Base-by-base conservation (phyloP, 2,797 vertebrate genomes). In the Gallinago stenura region DNA sequence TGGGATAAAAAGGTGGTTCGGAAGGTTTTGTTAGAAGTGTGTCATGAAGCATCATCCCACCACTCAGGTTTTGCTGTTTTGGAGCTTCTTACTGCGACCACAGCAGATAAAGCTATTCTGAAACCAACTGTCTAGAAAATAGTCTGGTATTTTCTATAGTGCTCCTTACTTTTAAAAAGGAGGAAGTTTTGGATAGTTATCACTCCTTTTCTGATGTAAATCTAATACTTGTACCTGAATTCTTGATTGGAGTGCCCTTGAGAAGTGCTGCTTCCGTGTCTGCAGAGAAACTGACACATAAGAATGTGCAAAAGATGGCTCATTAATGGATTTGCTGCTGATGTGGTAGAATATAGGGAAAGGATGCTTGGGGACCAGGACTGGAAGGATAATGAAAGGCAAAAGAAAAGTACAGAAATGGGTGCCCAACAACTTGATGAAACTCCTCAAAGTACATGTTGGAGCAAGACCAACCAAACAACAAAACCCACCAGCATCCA, bases 161-260 rank as follows among this genome's bases (percentile, higher is more conserved):
- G 21, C 25, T 28, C 1, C 2, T 71, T 81, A 31, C 11, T 28
- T 77, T 58, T 70, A 15, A 70, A 79, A 90, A 83, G 17, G 54
- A 80, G 28, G 17, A 58, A 25, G 61, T 35, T 91, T 33, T 62
- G 35, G 21, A 35, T 53, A 39, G 39, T 64, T 89, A 15, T 62
- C 3, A 4, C 85, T 85, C 31, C 65, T 62, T 9, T 91, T 54
- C 39, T 66, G 62, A 17, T 84, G 77, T 76, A 76, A 82, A 79
- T 87, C 35, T 82, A 92, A 45, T 72, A 43, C 61, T 78, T 81
- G 24, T 50, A 79, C 28, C 39, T 66, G 46, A 10, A 3, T 50
- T 96, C 77, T 87, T 70, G 73, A 31, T 51, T 70, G 68, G 43
- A 60, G 15, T 82, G 86, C 30, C 95, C 83, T 94, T 96, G 90